Evolutionary conservation across 2,113 vertebrate genomes (phyloP), one percentile per base, ranked within the genome.

Genomic region (Rhea americana): DNA sequence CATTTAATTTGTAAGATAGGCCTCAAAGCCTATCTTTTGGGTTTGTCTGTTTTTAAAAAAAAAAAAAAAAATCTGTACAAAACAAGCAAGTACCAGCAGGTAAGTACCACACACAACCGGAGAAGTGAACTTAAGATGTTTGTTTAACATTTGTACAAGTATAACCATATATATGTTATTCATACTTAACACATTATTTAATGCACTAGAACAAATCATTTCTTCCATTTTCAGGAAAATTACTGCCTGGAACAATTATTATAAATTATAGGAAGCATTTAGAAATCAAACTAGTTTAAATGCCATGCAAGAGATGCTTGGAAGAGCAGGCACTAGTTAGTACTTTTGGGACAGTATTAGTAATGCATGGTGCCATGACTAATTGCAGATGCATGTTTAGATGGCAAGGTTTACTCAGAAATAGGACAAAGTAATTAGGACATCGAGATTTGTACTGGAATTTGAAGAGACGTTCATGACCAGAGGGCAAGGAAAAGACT

Each of bases 361-460:
- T 7, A n/a, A 22, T 21, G 45, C 22, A 45, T 15, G 4, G 1
- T 35, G 61, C 20, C 32, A 25, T n/a, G n/a, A 3, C 39, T 37
- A 20, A 16, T 21, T 16, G 51, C 20, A 3, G 39, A 7, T 2
- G 22, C 3, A 1, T 16, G 15, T 28, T 30, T 15, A 30, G 26
- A 30, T 1, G 8, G 11, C 30, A 55, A 22, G 17, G 25, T 30
- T 41, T 35, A 9, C 18, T 53, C 39, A 66, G 66, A 65, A 51
- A 24, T 1, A 22, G 39, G 41, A 70, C 19, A 3, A 32, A 48
- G 35, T 5, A 43, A 16, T 1, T 32, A 39, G 45, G 20, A 8
- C 6, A 82, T 4, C 0, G 4, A 0, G 1, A 9, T 16, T 25
- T 37, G 15, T 10, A 7, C 15, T 4, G 18, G 8, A 39, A 45